Evolutionary conservation across 1,140 invertebrate genomes (phyloP).

Genomic region (Psix sp.): DNA sequence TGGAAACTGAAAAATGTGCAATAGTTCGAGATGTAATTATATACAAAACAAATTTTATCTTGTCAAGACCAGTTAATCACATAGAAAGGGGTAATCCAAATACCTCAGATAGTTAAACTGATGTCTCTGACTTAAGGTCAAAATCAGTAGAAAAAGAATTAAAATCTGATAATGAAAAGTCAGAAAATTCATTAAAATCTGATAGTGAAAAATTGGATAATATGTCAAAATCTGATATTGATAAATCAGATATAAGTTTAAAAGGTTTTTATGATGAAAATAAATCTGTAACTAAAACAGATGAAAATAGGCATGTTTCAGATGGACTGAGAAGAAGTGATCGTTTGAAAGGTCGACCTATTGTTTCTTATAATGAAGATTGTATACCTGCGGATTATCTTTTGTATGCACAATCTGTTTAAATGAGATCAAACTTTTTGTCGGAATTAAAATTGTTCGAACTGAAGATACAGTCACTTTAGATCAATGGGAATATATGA

Average conservation of each 20-base stretch:
- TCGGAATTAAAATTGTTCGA: constrained; percentile 8
- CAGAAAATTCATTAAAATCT: too few relatives aligned
- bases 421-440: neutral
- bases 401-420: neutral
- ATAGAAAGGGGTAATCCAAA: too few relatives aligned
- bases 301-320: neutral
- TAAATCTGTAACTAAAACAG: neutral
- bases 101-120: too few relatives aligned
- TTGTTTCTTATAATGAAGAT: constrained; percentile 10
- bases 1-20: constrained; percentile 28
- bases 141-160: too few relatives aligned
- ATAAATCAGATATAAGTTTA: neutral
- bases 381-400: neutral
- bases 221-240: too few relatives aligned
- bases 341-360: neutral
- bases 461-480: constrained; percentile 19
- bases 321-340: neutral
- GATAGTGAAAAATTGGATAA: too few relatives aligned
- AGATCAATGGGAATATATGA: constrained; percentile 28
- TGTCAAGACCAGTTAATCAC: constrained; percentile 5
- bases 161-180: too few relatives aligned
- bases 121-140: constrained; percentile 7
- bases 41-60: constrained; percentile 57
- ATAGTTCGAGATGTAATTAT: constrained; percentile 69
- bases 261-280: neutral